Base-by-base conservation (phyloP, 2,113 vertebrate genomes). In the Eptatretus burgeri region DNA sequence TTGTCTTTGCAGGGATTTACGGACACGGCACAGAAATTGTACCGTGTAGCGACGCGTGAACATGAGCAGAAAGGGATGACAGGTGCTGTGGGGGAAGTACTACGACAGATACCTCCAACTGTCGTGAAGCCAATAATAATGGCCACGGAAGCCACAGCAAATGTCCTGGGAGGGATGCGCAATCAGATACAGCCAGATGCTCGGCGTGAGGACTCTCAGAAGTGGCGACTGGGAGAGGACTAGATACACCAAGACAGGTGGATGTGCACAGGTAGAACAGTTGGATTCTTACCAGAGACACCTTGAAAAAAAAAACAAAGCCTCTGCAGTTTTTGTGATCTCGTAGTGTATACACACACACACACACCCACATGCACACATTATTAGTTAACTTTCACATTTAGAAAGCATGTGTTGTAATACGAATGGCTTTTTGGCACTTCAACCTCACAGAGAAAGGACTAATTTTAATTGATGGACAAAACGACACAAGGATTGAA, bases 131-230 rank as follows among this genome's bases (percentile, higher is more conserved):
- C 85, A 1, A 74, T 86, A 63, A 86, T 89, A 14, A 78, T 88
- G 64, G 85, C 83, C 56, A 81, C 84, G 0, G 84, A 88, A 69
- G 85, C 85, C 65, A 85, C 85, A 1, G 85, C 85, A 68, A 86
- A 77, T 69, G 76, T 89, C 27, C 79, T 89, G 0, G 85, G 85
- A 2, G 84, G 85, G 20, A 89, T 87, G 82, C 81, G 89, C 69
- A 96, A 98, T 77, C 91, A 96, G 70, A 93, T 98, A 63, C 78
- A 87, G 66, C 91, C 91, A 0, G 89, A 98, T 9, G 89, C 84
- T 1, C 81, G 88, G 27, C 89, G 93, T 64, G 91, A 98, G 63
- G 89, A 98, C 67, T 85, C 87, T 2, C 91, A 98, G 75, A 98
- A 98, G 50, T 98, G 89, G 91, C 82, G 85, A 65, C 79, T 79